Evolutionary conservation across 2,888 invertebrate species (phyloP), one percentile per base, ranked within the genome.

Genomic region (Lithophane socia): DNA sequence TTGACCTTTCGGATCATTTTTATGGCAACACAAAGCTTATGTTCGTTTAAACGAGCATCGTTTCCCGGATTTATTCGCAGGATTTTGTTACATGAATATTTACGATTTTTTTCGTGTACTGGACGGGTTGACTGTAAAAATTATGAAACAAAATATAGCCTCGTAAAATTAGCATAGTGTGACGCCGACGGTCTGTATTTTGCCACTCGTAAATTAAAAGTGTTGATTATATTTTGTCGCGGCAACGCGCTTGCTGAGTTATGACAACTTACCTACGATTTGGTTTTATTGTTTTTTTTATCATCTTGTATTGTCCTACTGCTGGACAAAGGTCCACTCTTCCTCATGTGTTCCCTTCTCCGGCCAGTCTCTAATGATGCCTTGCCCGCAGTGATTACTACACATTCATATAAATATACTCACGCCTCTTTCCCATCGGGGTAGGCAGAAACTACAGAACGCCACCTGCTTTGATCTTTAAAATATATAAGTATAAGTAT

Each of bases 91-190:
- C 82, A 89, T 84, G 83, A 88, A 89, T 87, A 89, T 88, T 85
- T 79, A 85, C 74, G 61, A 54, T 60, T 67, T 77, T 72, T 68
- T 71, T 73, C 52, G 29, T 65, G 63, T 73, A 75, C 72, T 68
- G 80, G 70, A 86, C 75, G 89, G 89, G 91, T 89, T 89, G 87
- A 75, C 80, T 75, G 85, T 89, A 88, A 92, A 91, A 91, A 90
- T 89, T 89, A 88, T 82, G 77, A 84, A 87, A 91, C 87, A 90
- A 90, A 91, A 91, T 91, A 91, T 86, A 80, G 85, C 88, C 80
- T 88, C 86, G 85, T 92, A 88, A 92, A 92, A 93, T 93, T 93
- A 80, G 83, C 92, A 92, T 93, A 89, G 75, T 75, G 78, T 91
- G 91, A 91, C 90, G 91, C 86, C 87, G 75, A 73, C 69, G 29